Base-by-base conservation (phyloP, 1,140 invertebrate genomes). In the Dendroctonus ponderosae region DNA sequence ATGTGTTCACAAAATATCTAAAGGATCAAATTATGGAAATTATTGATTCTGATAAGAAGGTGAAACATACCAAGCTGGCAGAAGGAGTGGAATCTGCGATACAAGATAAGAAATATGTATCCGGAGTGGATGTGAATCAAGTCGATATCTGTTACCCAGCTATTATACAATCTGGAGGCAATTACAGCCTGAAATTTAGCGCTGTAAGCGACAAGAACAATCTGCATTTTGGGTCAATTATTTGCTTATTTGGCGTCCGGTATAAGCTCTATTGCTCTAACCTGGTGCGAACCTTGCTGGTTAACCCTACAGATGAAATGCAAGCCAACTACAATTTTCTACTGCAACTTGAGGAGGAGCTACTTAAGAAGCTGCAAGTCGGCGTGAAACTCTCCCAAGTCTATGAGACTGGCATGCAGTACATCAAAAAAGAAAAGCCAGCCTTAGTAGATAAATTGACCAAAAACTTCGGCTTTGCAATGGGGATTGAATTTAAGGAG, bases 261-360 rank as follows among this genome's bases (percentile, higher is more conserved):
- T 99, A 98, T 79, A 98, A 97, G 78, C 94, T 91, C 0, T 99
- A 99, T 76, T 99, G 98, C 81, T 97, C 97, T 0, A 99, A 99
- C 79, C 93, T 99, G 73, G 93, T 96, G 9, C 86, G 98, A 61
- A 99, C 98, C n/a, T 82, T 99, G 66, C 81, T 99, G 71, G 95
- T 99, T 0, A 97, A 98, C 82, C 98, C 98, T 6, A 89, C 90
- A 2, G 91, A 89, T 77, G 78, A 81, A 68, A 79, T 88, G 73
- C 82, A 96, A 84, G 89, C 90, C 66, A 93, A 94, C 80, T 99
- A 99, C 76, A 95, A 97, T 74, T 95, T 97, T 78, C 80, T 99
- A 50, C 77, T 98, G 1, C 88, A 87, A 76, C 79, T 97, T n/a
- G 91, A 99, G 80, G 95, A 98, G 69, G 91, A 94, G 76, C 85